phyloP scores from a whole-genome alignment of 92 coral and sea anemone genomes.

The Actinostola sp. region DNA sequence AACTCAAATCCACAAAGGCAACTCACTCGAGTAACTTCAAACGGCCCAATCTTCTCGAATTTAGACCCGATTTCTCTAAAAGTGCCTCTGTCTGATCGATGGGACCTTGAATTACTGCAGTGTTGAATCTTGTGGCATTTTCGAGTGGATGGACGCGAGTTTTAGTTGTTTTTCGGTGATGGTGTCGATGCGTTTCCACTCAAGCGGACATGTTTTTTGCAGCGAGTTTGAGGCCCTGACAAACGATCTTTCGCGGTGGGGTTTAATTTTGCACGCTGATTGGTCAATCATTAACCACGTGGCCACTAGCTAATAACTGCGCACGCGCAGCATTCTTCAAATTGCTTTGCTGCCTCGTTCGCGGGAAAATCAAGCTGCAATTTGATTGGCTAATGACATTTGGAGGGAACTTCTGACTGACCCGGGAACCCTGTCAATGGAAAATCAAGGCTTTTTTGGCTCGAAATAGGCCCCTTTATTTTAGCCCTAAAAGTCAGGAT shows the following conservation, averaged over 20 bases:
- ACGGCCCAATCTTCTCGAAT: conserved; percentile 32
- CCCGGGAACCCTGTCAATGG: conserved; percentile 39
- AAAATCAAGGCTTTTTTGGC: not conserved
- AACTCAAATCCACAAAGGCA: conserved; percentile 52
- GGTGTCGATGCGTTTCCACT: conserved; percentile 50
- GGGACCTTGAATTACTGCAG: conserved; percentile 48
- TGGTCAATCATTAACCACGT: conserved; percentile 98
- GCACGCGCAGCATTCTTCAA: conserved; percentile 80
- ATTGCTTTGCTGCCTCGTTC: conserved; percentile 97
- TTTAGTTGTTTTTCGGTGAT: conserved; percentile 33
- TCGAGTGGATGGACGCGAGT: conserved; percentile 35
- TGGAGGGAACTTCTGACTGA: conserved; percentile 76
- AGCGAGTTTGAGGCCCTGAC: conserved; percentile 97
- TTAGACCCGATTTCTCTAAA: conserved; percentile 46
- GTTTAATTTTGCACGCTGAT: conserved; percentile 96
- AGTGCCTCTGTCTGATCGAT: conserved; percentile 25
- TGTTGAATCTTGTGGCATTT: conserved; percentile 42
- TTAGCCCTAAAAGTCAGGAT: not conserved
- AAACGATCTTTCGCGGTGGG: conserved; percentile 99
- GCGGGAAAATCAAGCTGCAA: conserved; percentile 79
- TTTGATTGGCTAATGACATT: conserved; percentile 70
- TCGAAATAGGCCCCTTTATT: not conserved
- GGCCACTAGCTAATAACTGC: conserved; percentile 60
- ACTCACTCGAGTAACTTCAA: conserved; percentile 12
- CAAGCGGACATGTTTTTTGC: conserved; percentile 98